Base-by-base conservation (phyloP, 2,797 vertebrate species). In the Halcyon chelicuti region DNA sequence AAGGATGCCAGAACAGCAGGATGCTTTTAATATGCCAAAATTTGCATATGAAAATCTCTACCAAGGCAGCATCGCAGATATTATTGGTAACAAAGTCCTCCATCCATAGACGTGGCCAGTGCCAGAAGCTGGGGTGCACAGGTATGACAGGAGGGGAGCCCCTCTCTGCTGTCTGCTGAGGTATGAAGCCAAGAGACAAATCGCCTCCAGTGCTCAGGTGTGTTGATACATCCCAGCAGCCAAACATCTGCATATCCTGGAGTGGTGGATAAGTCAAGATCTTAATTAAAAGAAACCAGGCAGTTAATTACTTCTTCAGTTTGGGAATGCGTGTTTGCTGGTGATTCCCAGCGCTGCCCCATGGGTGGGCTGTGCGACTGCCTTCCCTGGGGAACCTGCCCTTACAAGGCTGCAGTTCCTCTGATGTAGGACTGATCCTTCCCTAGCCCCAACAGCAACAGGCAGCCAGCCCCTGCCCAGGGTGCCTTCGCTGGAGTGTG, bases 181-280 rank as follows among this genome's bases (percentile, higher is more conserved):
- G 35, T 76, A 58, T 3, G 44, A 68, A 89, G 75, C 39, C 84
- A 93, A 81, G 81, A 95, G 63, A 86, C 2, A 2, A 90, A 92
- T 51, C 3, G 93, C 96, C 96, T 95, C 94, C 68, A 84, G 96
- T 62, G 88, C 81, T 94, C 95, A 97, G 97, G 96, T 97, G 96
- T 96, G 94, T 90, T 94, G 72, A 70, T 91, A 81, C 14, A 80
- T 89, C 68, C 65, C 71, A 85, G 70, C 84, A 88, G 95, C 86
- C 89, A 94, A 96, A 93, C 94, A 95, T 89, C 94, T 96, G 95
- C 83, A 35, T 92, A 91, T 96, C 95, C 88, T 42, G 82, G 85
- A 95, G 94, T 94, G 74, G 39, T 67, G 82, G 42, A 79, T 91
- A 96, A 96, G 55, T 88, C 67, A 37, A 88, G 86, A 76, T 95